Evolutionary conservation across 2,888 invertebrate genomes (phyloP).

Genomic region (Metacarcinus magister): DNA sequence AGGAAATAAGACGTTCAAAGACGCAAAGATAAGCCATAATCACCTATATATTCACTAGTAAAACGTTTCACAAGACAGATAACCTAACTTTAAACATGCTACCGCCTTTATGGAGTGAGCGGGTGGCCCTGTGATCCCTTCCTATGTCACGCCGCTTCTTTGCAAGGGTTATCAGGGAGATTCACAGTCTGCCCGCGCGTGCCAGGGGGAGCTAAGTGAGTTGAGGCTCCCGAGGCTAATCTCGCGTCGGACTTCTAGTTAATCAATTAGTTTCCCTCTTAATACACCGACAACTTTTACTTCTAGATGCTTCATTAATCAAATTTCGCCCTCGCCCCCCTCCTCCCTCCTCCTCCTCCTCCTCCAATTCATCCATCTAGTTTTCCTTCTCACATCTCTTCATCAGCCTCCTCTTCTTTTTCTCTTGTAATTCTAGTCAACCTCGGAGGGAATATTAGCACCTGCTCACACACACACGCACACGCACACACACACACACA

Average conservation of each 20-base stretch:
- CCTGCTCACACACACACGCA: no score
- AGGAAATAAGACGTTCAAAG: not conserved
- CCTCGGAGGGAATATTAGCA: no score
- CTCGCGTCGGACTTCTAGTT: not conserved
- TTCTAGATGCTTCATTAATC: not conserved
- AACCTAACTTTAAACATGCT: not conserved
- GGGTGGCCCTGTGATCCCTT: not conserved
- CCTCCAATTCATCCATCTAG: not conserved
- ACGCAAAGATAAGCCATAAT: not conserved
- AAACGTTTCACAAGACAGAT: not conserved
- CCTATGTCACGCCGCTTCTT: not conserved
- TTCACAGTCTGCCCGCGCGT: not conserved
- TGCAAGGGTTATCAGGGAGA: no score
- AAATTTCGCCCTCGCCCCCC: not conserved
- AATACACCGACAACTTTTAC: constrained; percentile 12
- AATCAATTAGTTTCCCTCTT: constrained; percentile 14
- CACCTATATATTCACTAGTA: not conserved
- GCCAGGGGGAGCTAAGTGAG: not conserved
- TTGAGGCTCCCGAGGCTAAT: not conserved
- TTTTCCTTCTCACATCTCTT: not conserved
- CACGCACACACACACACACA: no score
- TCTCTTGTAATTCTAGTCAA: not conserved
- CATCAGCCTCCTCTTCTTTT: not conserved
- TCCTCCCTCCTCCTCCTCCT: no score
- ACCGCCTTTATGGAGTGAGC: not conserved